These are phyloP conservation scores for Luperina nickerlii DNA, from an alignment of 2,888 invertebrate genomes.

Conservation along the genomic window DNA sequence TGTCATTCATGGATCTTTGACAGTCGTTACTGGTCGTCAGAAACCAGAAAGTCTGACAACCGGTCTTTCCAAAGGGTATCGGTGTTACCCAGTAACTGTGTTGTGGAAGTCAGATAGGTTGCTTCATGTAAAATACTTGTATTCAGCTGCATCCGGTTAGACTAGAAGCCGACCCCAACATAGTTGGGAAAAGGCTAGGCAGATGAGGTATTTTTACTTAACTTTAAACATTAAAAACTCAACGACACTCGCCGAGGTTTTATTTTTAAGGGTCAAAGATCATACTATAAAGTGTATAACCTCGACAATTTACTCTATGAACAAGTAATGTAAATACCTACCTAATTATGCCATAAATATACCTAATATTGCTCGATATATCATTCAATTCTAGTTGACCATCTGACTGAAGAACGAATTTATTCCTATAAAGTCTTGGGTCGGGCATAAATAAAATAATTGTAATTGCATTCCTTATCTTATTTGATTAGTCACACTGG, in stretches of 20 bases:
- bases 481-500: constrained; percentile 84
- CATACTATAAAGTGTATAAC: constrained; percentile 10
- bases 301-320: constrained; percentile 14
- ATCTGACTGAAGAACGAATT: constrained; percentile 48
- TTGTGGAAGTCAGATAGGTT: not conserved
- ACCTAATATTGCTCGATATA: constrained; percentile 41
- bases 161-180: not conserved
- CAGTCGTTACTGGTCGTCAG: no score
- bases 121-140: not conserved
- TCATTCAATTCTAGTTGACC: constrained; percentile 40
- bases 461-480: constrained; percentile 88
- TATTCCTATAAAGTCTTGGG: constrained; percentile 70
- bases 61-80: no score
- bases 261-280: constrained; percentile 31
- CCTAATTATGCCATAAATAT: constrained; percentile 47
- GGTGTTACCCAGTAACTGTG: not conserved
- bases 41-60: no score
- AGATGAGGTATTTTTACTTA: not conserved
- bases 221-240: constrained; percentile 10
- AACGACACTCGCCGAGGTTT: not conserved
- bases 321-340: constrained; percentile 27
- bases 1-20: not conserved
- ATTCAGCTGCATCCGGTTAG: not conserved
- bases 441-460: constrained; percentile 81
- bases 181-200: not conserved